Percentiles rank a stretch among this genome's conserved stretches.
phyloP scores from a whole-genome alignment of 2,888 invertebrate species.

The Drosophila falleni region DNA sequence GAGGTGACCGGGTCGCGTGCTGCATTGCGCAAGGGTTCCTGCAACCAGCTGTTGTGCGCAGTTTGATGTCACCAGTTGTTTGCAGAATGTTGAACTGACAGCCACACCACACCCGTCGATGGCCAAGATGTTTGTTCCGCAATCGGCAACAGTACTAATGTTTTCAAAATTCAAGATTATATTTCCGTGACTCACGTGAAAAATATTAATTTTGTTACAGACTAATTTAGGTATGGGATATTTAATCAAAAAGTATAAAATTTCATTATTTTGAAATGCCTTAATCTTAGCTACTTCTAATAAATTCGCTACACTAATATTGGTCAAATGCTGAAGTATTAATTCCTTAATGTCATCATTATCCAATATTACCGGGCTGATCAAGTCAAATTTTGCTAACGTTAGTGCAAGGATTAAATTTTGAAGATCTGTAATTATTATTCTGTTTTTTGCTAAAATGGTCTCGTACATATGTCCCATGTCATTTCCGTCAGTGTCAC shows the following conservation, averaged over 20 bases:
- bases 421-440: too few species aligned
- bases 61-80: neutral
- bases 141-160: neutral
- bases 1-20: neutral
- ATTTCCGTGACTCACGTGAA: neutral
- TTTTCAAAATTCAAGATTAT: neutral
- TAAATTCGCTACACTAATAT: constrained; percentile 7
- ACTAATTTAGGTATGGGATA: neutral
- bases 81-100: neutral
- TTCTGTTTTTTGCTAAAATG: constrained; percentile 8
- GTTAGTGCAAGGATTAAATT: too few species aligned
- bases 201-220: neutral
- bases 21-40: neutral
- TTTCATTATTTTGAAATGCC: constrained; percentile 3
- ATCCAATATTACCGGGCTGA: constrained; percentile 1
- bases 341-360: constrained; percentile 6
- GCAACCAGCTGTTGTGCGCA: neutral
- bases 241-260: neutral
- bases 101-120: neutral
- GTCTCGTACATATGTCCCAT: neutral
- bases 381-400: constrained; percentile 11
- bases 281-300: constrained; percentile 12
- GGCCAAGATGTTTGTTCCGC: neutral
- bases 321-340: constrained; percentile 12
- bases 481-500: neutral